Evolutionary conservation across 2,797 vertebrate species (phyloP), one percentile per base, ranked within the genome.

Genomic region (Enteromius fasciolatus): DNA sequence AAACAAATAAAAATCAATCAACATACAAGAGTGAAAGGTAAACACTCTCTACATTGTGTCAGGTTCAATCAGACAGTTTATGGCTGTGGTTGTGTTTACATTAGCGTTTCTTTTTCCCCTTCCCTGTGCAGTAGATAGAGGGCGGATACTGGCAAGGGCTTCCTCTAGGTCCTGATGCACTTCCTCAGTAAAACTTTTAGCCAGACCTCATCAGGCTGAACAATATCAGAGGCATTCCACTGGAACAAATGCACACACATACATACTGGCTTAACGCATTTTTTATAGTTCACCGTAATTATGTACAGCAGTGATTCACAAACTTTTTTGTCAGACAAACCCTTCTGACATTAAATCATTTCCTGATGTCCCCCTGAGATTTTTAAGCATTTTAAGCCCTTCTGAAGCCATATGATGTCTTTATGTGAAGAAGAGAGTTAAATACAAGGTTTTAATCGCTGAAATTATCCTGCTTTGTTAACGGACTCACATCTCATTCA

Each of bases 71-170:
- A 81, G 84, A 87, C 82, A 59, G 64, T 82, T 86, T 78, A 33
- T 54, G 48, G 87, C 54, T 80, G 17, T 69, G 80, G 2, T 2
- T 87, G 23, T 82, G 86, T 86, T 78, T 18, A 86, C 85, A 78
- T 87, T 66, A 89, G 85, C 90, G 83, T 90, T 90, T 90, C 88
- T 92, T 87, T 73, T 87, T 85, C 87, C 87, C 91, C 90, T 92
- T 92, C 90, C 90, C 85, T 86, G 83, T 90, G 86, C 86, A 90
- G 91, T 90, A 92, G 87, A 92, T 92, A 92, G 89, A 95, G 94
- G 93, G 95, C 91, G 95, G 95, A 94, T 95, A 91, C 94, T 91
- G 91, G 90, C 89, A 93, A 93, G 90, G 86, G 90, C 94, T 96
- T 96, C 95, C 95, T 95, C 91, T 90, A 91, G 90, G 92, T 93